Evolutionary conservation across 2,888 invertebrate species (phyloP).

Genomic region (Amiota communis): DNA sequence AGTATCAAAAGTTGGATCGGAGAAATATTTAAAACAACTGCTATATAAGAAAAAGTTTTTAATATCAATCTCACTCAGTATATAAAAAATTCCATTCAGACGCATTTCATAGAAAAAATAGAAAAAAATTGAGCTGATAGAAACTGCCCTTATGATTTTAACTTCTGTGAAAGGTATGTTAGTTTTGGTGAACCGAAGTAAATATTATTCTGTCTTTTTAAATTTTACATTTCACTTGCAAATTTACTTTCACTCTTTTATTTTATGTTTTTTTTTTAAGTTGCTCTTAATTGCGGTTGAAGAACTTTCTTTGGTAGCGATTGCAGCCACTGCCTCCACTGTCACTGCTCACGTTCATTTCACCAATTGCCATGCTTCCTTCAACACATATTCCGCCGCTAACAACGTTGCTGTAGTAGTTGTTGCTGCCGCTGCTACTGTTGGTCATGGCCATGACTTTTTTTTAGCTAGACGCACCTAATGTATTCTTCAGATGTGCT

Average conservation of each 20-base stretch:
- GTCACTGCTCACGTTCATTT: slow-evolving; percentile 39
- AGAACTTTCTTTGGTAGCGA: slow-evolving; percentile 73
- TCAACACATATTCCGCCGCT: slow-evolving; percentile 11
- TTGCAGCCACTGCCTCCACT: slow-evolving; percentile 59
- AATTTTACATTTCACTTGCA: background rate
- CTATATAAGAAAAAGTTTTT: no score
- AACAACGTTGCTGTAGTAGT: slow-evolving; percentile 31
- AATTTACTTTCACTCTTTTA: background rate
- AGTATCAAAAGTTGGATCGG: no score
- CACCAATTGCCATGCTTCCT: slow-evolving; percentile 38
- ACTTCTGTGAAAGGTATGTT: no score
- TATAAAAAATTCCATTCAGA: no score
- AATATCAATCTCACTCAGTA: no score
- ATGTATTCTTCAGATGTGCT: slow-evolving; percentile 72
- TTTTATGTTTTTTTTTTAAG: slow-evolving; percentile 3
- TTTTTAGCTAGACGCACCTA: slow-evolving; percentile 73
- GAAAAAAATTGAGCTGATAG: no score
- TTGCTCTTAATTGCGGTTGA: slow-evolving; percentile 61
- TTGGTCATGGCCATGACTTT: slow-evolving; percentile 68
- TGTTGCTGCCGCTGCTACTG: slow-evolving; percentile 51
- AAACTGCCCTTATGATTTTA: no score
- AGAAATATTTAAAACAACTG: no score
- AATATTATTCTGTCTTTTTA: no score
- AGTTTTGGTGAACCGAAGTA: no score
- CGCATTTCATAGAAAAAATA: no score